Conservation (phyloP, 2,797 vertebrate species). For the Lagothrix lagotricha region DNA sequence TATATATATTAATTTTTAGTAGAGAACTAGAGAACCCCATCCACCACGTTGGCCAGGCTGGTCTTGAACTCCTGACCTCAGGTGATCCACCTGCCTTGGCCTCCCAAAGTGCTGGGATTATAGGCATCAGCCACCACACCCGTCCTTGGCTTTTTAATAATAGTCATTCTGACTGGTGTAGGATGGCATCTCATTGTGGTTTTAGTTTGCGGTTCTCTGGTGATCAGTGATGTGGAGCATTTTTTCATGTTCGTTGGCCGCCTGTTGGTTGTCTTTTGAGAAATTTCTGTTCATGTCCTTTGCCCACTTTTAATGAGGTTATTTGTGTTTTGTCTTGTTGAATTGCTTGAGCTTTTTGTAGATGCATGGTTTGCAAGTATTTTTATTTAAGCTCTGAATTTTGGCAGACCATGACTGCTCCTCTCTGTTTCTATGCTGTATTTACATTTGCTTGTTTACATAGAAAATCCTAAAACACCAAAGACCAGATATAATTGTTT, state of each 20-base stretch:
- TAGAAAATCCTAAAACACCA: not conserved
- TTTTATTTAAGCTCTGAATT: not conserved
- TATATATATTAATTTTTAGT: not conserved
- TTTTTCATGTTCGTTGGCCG: not conserved
- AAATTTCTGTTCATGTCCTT: not conserved
- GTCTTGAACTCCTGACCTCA: not conserved
- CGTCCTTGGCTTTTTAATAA: not conserved
- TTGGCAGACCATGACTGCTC: fast-evolving
- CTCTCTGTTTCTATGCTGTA: fast-evolving
- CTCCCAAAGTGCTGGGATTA: not conserved
- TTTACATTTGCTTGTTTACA: not conserved
- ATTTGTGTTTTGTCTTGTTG: not conserved
- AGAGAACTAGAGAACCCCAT: not conserved
- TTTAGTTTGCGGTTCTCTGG: not conserved
- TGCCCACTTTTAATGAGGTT: not conserved
- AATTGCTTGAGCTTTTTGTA: not conserved
- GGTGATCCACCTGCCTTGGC: not conserved
- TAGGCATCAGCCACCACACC: not conserved
- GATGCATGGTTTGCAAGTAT: not conserved
- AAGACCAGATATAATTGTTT: not conserved
- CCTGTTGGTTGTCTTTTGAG: not conserved
- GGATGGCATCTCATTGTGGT: not conserved
- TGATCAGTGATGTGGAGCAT: not conserved
- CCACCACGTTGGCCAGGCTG: not conserved
- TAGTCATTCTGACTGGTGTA: not conserved